Conservation (phyloP, 2,113 vertebrate species). For the Myotis brandtii region DNA sequence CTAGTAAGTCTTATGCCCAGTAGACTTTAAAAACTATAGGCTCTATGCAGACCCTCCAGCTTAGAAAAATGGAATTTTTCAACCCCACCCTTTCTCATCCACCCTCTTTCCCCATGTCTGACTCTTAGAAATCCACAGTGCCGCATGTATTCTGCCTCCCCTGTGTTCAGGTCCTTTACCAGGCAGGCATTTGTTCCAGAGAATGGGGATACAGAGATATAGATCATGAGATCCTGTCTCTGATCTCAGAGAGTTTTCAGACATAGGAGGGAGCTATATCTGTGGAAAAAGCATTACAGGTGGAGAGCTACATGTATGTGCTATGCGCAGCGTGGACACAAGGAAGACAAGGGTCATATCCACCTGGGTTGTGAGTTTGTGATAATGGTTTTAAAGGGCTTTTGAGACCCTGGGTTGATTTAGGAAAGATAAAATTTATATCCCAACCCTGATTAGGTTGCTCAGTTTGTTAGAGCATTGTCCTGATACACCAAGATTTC, state of each 20-base stretch:
- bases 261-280: not conserved
- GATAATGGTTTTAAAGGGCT: not conserved
- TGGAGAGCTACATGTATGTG: fast-evolving
- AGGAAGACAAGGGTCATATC: not conserved
- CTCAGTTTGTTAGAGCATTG: not conserved
- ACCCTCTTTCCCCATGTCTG: not conserved
- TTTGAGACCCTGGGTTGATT: not conserved
- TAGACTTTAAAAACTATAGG: not conserved
- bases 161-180: not conserved
- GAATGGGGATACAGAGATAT: not conserved
- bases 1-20: not conserved
- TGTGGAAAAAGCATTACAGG: not conserved
- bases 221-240: not conserved
- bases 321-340: fast-evolving
- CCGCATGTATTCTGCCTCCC: not conserved
- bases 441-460: not conserved
- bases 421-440: not conserved
- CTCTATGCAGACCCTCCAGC: not conserved
- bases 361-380: not conserved
- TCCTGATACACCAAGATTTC: not conserved
- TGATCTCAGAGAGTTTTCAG: not conserved
- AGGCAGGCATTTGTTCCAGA: not conserved
- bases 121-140: not conserved
- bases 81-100: not conserved
- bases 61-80: not conserved